Evolutionary conservation across 1,140 invertebrate species (phyloP).

Genomic region (Formica selysi): DNA sequence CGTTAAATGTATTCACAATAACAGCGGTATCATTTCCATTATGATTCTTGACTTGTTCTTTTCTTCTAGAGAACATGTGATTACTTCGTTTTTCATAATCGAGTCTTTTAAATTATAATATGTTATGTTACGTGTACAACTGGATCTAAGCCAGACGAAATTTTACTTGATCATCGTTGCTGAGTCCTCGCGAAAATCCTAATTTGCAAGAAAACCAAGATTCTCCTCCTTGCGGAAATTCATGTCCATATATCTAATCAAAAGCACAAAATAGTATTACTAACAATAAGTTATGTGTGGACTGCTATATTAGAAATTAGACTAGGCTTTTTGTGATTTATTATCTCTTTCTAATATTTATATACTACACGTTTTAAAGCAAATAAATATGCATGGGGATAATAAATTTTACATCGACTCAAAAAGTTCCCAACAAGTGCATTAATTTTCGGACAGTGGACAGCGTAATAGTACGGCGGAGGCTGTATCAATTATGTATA

Average conservation of each 20-base stretch:
- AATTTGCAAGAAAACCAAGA: background rate
- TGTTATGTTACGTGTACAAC: slow-evolving; percentile 83
- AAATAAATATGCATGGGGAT: background rate
- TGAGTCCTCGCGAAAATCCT: background rate
- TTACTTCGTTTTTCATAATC: slow-evolving; percentile 75
- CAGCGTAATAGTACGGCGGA: no score
- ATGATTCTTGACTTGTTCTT: slow-evolving; percentile 64
- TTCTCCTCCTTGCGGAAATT: background rate
- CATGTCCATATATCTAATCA: background rate
- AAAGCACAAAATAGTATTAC: background rate
- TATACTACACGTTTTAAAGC: slow-evolving; percentile 15
- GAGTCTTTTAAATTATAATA: slow-evolving; percentile 83
- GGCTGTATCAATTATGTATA: no score
- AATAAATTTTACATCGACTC: background rate
- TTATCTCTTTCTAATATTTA: slow-evolving; percentile 4
- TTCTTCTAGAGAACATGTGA: slow-evolving; percentile 75
- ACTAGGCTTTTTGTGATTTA: background rate
- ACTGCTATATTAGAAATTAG: background rate
- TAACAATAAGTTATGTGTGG: background rate
- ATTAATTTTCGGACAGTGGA: background rate
- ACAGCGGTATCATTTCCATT: slow-evolving; percentile 65
- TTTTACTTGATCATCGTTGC: background rate
- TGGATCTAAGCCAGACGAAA: slow-evolving; percentile 70
- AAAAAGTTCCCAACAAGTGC: background rate
- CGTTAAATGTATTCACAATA: slow-evolving; percentile 76